These are phyloP conservation scores for Dynastes maya DNA, from an alignment of 2,888 invertebrate species.

Conservation along the genomic window DNA sequence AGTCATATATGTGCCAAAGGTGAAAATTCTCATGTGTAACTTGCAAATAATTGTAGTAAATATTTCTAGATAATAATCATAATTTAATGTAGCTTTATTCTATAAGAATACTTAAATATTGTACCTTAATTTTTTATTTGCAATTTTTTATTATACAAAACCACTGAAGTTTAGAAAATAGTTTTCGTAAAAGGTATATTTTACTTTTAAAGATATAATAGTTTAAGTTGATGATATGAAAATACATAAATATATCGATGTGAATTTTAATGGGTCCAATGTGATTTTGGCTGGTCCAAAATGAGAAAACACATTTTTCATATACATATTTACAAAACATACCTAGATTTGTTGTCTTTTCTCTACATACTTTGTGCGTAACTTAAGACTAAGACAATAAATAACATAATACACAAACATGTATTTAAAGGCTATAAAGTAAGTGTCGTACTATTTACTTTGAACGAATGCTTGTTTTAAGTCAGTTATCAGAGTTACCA, in stretches of 20 bases:
- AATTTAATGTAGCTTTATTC: not conserved
- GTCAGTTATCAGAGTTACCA: too few species aligned
- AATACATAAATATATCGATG: slow-evolving; percentile 13
- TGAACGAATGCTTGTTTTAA: too few species aligned
- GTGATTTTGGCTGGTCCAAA: slow-evolving; percentile 59
- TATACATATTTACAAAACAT: slow-evolving; percentile 9
- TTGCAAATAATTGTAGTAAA: slow-evolving; percentile 16
- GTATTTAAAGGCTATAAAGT: too few species aligned
- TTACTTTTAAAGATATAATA: too few species aligned
- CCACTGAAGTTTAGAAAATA: too few species aligned
- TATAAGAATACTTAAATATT: slow-evolving; percentile 16
- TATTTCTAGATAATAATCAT: not conserved
- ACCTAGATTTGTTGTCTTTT: not conserved
- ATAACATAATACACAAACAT: not conserved
- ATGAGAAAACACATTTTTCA: slow-evolving; percentile 23
- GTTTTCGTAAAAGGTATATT: too few species aligned
- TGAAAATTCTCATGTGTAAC: slow-evolving; percentile 15
- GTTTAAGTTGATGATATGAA: too few species aligned
- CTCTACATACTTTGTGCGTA: slow-evolving; percentile 2
- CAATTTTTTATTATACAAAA: not conserved
- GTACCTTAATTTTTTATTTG: slow-evolving; percentile 10
- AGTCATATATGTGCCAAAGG: slow-evolving; percentile 37
- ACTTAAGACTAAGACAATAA: slow-evolving; percentile 31
- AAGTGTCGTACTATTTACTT: too few species aligned
- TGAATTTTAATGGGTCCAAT: slow-evolving; percentile 52